Evolutionary conservation across 35 echinoderm and acorn worm species (phyloP).

Genomic region (Anneissia japonica): DNA sequence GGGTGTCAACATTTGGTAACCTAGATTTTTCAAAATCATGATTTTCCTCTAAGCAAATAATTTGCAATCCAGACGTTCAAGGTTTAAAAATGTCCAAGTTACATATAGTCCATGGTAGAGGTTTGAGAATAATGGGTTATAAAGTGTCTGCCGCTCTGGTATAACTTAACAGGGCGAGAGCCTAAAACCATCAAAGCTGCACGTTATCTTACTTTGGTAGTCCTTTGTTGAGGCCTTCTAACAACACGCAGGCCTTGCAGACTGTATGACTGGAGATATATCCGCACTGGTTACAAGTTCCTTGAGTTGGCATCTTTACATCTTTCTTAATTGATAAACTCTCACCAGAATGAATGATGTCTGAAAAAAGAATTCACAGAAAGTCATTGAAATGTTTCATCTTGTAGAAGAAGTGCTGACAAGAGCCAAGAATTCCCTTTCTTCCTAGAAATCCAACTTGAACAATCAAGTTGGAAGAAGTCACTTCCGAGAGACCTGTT

Average conservation of each 20-base stretch:
- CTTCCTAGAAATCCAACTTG: too few relatives aligned
- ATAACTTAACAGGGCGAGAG: background rate
- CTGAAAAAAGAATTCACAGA: conserved; percentile 22
- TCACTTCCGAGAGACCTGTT: too few relatives aligned
- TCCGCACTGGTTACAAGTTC: conserved; percentile 59
- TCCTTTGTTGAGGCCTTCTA: conserved; percentile 90
- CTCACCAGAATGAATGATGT: conserved; percentile 96
- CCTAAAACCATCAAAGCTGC: background rate
- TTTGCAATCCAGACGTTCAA: too few relatives aligned
- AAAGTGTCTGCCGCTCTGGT: background rate
- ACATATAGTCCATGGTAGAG: too few relatives aligned
- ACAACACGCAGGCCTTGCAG: conserved; percentile 74
- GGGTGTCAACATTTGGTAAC: too few relatives aligned
- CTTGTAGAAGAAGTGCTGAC: too few relatives aligned
- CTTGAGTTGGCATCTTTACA: conserved; percentile 91
- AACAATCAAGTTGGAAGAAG: too few relatives aligned
- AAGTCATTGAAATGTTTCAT: too few relatives aligned
- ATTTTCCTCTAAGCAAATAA: too few relatives aligned
- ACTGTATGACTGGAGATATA: conserved; percentile 88
- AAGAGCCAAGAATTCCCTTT: too few relatives aligned
- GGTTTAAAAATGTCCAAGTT: too few relatives aligned
- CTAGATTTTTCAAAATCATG: too few relatives aligned
- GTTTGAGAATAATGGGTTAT: background rate
- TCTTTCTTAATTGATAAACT: conserved; percentile 84
- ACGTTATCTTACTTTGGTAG: conserved; percentile 68